These are phyloP conservation scores for Leptopilina syphax DNA, from an alignment of 2,888 invertebrate genomes.

Conservation along the genomic window DNA sequence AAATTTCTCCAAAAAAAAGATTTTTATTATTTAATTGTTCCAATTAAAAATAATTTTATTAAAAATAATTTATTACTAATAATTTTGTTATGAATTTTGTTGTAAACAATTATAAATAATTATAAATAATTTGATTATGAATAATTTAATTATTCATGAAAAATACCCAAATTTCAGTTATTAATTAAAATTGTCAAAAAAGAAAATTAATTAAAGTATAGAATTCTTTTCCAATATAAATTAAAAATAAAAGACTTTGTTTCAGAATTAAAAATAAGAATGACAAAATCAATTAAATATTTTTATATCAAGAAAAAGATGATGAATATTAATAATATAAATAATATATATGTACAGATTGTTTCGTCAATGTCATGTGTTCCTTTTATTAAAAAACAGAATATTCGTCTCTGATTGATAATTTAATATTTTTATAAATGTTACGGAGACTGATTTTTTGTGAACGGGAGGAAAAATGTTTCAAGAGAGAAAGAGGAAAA, in stretches of 20 bases:
- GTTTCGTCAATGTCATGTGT: background rate
- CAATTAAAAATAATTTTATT: too few species aligned
- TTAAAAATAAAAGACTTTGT: background rate
- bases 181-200: too few species aligned
- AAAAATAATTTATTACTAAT: too few species aligned
- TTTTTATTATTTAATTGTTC: too few species aligned
- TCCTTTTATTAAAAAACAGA: background rate
- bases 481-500: background rate
- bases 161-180: too few species aligned
- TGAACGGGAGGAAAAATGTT: background rate
- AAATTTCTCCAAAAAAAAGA: too few species aligned
- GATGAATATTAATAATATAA: background rate
- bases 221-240: background rate
- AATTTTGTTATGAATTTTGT: too few species aligned
- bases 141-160: too few species aligned
- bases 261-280: background rate
- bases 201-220: too few species aligned
- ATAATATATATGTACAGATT: slow-evolving; percentile 3
- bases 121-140: too few species aligned
- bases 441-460: slow-evolving; percentile 18
- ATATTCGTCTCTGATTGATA: background rate
- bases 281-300: slow-evolving; percentile 5
- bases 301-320: slow-evolving; percentile 14
- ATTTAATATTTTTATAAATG: slow-evolving; percentile 28
- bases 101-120: too few species aligned